Evolutionary conservation across 2,888 invertebrate species (phyloP).

Genomic region (Drosophila ezoana): DNA sequence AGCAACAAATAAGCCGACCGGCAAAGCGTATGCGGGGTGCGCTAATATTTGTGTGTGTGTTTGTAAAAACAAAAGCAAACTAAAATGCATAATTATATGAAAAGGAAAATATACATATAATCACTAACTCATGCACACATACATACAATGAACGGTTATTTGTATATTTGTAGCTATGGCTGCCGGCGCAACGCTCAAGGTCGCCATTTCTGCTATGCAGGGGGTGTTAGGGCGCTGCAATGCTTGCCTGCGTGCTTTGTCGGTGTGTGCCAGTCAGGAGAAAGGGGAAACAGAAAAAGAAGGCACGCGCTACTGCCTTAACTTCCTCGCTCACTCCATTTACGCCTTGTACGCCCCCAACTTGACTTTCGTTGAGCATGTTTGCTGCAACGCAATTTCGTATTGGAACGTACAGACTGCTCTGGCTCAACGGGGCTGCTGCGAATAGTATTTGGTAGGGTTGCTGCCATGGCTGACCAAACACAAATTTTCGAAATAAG

Average conservation of each 20-base stretch:
- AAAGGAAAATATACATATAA: constrained; percentile 31
- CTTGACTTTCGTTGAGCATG: constrained; percentile 27
- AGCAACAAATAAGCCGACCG: constrained; percentile 32
- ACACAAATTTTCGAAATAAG: not conserved
- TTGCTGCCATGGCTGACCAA: not conserved
- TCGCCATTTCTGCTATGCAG: constrained; percentile 26
- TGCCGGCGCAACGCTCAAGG: constrained; percentile 50
- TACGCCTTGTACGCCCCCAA: constrained; percentile 14
- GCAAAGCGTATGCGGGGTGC: constrained; percentile 15
- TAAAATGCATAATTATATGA: constrained; percentile 55
- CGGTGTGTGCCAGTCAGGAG: constrained; percentile 12
- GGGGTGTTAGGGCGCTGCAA: constrained; percentile 15
- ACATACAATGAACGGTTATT: constrained; percentile 13
- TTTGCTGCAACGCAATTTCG: constrained; percentile 57
- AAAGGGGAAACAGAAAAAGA: constrained; percentile 4
- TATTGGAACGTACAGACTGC: constrained; percentile 17
- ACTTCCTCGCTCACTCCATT: constrained; percentile 4
- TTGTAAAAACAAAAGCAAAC: constrained; percentile 44
- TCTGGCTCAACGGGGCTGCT: not conserved
- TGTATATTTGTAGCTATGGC: constrained; percentile 38
- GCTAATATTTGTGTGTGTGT: constrained; percentile 4
- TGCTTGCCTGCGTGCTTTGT: constrained; percentile 13
- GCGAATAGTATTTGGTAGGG: not conserved
- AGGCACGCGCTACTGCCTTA: constrained; percentile 1
- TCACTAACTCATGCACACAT: not conserved